phyloP scores from a whole-genome alignment of 1,140 invertebrate genomes.

The Drosophila varians region DNA sequence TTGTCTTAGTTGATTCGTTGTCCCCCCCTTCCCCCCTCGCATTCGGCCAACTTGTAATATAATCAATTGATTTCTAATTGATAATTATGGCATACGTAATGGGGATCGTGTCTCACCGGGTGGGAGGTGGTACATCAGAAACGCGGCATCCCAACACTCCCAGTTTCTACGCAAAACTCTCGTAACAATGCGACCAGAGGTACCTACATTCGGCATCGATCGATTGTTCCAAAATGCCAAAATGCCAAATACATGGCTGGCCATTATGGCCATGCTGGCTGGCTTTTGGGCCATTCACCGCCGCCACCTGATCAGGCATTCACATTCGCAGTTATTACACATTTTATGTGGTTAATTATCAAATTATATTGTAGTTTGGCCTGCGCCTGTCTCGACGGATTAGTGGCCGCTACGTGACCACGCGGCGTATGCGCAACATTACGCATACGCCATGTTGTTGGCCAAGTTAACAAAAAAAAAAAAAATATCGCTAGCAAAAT shows the following conservation, averaged over 20 bases:
- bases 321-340: constrained; percentile 48
- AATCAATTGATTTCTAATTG: constrained; percentile 80
- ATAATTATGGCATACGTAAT: constrained; percentile 74
- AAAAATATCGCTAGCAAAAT: constrained; percentile 28
- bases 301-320: constrained; percentile 8
- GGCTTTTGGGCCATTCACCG: constrained; percentile 13
- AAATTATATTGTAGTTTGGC: constrained; percentile 59
- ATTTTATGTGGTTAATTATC: constrained; percentile 68
- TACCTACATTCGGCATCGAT: too few species aligned
- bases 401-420: constrained; percentile 49
- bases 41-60: constrained; percentile 48
- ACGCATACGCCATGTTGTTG: constrained; percentile 64
- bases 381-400: constrained; percentile 63
- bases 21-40: constrained; percentile 16
- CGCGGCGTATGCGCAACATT: constrained; percentile 69
- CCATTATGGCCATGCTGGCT: not conserved
- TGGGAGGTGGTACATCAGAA: too few species aligned
- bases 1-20: constrained; percentile 31
- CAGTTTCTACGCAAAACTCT: not conserved
- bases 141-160: not conserved
- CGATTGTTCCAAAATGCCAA: not conserved
- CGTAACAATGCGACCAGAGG: not conserved
- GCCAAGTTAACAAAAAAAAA: too few species aligned
- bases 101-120: constrained; percentile 13
- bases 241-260: not conserved